phyloP scores from a whole-genome alignment of 2,797 vertebrate species.

The Crypturellus tataupa region DNA sequence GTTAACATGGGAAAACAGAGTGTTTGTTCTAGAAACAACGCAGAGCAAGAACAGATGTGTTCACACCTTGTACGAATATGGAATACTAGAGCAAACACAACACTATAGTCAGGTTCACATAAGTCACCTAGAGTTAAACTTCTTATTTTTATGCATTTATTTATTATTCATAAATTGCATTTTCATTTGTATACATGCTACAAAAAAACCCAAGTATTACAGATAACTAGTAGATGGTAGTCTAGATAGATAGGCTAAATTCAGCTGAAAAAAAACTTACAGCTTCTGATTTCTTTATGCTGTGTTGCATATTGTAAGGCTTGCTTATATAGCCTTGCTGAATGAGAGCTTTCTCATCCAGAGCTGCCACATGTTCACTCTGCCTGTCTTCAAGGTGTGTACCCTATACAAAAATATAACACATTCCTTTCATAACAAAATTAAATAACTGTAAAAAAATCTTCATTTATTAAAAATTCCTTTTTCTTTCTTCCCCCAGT shows the following conservation, averaged over 20 bases:
- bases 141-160: neutral
- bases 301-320: slow-evolving; percentile 23
- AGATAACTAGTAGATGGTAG: neutral
- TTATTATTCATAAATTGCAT: neutral
- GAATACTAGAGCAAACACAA: neutral
- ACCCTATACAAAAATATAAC: slow-evolving; percentile 6
- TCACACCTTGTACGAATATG: neutral
- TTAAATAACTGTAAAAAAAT: neutral
- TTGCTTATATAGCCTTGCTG: slow-evolving; percentile 75
- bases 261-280: slow-evolving; percentile 76
- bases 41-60: neutral
- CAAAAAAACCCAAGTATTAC: neutral
- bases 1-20: neutral
- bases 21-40: neutral
- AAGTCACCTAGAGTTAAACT: neutral
- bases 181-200: neutral
- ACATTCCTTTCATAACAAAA: neutral
- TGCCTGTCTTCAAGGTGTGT: neutral
- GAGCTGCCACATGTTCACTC: neutral
- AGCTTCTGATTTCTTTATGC: slow-evolving; percentile 73
- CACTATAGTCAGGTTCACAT: neutral
- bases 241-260: neutral
- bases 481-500: neutral
- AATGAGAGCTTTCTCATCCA: slow-evolving; percentile 79
- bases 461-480: neutral